phyloP scores from a whole-genome alignment of 2,797 vertebrate genomes.

The Mormyrus hasselquistii region DNA sequence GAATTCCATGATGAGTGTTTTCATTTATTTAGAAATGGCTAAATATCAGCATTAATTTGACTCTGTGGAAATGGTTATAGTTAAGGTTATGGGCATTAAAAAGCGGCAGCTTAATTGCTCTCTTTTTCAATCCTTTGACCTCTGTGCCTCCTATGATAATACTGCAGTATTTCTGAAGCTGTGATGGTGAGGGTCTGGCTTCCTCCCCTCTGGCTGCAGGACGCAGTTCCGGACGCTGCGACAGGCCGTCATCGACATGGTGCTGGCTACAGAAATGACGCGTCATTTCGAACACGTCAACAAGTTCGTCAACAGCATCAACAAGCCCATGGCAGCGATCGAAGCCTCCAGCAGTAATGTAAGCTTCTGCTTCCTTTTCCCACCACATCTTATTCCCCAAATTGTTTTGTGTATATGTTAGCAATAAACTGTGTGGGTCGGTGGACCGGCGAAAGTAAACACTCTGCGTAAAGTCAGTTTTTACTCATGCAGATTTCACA shows the following conservation, averaged over 20 bases:
- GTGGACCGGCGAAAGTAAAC: not conserved
- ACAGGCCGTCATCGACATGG: slow-evolving; percentile 94
- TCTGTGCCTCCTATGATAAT: not conserved
- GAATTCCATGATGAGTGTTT: not conserved
- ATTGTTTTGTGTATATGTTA: slow-evolving; percentile 55
- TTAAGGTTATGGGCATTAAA: not conserved
- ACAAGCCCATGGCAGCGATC: slow-evolving; percentile 82
- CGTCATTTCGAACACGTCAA: slow-evolving; percentile 98
- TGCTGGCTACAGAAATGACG: slow-evolving; percentile 97
- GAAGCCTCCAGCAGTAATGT: slow-evolving; percentile 64
- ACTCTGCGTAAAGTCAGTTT: not conserved
- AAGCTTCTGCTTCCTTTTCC: not conserved
- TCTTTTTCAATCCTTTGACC: not conserved
- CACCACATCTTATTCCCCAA: not conserved
- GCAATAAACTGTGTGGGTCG: slow-evolving; percentile 20
- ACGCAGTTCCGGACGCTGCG: slow-evolving; percentile 88
- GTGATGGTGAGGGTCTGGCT: not conserved
- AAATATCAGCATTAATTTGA: not conserved
- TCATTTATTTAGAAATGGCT: not conserved
- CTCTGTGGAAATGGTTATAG: not conserved
- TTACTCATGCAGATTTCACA: not conserved
- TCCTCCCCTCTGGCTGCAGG: slow-evolving; percentile 50
- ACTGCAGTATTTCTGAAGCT: not conserved
- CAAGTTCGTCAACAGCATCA: slow-evolving; percentile 97
- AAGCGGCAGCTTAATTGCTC: not conserved